A percentile compares a stretch with the other conserved stretches of the same genome.
Evolutionary conservation across 2,113 vertebrate genomes (phyloP).

Genomic region (Anolis sagrei): DNA sequence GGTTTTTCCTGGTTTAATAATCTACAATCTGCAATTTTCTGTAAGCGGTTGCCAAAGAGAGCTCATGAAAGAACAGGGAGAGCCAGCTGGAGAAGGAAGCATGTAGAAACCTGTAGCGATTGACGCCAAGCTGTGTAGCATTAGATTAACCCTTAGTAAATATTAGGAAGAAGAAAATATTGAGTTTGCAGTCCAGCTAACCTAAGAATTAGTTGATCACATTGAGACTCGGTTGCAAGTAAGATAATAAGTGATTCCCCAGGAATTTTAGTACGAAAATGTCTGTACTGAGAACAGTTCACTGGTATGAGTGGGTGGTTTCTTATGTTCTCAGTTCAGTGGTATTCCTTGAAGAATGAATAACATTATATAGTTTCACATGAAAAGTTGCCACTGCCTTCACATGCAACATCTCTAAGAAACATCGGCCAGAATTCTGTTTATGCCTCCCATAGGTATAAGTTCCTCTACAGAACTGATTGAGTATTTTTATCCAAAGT

Average conservation of each 20-base stretch:
- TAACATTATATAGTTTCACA: not conserved
- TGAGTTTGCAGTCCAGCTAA: not conserved
- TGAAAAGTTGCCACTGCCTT: not conserved
- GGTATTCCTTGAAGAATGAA: not conserved
- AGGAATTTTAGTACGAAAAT: conserved; percentile 3
- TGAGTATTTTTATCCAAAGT: too few species aligned
- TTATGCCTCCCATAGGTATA: too few species aligned
- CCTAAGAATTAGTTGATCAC: not conserved
- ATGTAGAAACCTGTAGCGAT: conserved; percentile 11
- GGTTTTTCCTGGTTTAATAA: conserved; percentile 12
- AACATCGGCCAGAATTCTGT: too few species aligned
- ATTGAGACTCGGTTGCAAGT: not conserved
- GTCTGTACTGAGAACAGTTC: not conserved
- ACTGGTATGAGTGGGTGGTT: not conserved
- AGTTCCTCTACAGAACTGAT: too few species aligned
- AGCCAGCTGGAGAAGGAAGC: conserved; percentile 17
- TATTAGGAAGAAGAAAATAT: not conserved
- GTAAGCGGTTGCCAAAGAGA: conserved; percentile 16
- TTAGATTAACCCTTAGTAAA: conserved; percentile 14
- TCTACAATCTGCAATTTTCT: not conserved
- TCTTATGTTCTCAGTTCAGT: not conserved
- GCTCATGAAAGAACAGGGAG: conserved; percentile 26
- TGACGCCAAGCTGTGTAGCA: conserved; percentile 1
- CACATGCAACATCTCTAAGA: too few species aligned
- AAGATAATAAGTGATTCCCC: not conserved